These are phyloP conservation scores for Glaucidium brasilianum DNA, from an alignment of 2,113 vertebrate species.

Conservation along the genomic window DNA sequence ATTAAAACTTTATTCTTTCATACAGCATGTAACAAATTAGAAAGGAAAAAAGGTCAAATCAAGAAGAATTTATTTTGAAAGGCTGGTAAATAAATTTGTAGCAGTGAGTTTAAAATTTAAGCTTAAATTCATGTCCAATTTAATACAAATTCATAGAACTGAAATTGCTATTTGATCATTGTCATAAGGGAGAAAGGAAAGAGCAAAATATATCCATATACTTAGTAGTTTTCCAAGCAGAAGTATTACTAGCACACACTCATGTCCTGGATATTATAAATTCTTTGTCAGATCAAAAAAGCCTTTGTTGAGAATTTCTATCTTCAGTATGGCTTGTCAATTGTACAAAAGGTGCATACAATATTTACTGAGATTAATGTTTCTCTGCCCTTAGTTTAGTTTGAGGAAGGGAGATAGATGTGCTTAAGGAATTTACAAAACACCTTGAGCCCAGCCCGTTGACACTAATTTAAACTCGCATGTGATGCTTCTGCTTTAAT, in stretches of 20 bases:
- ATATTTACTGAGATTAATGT: background rate
- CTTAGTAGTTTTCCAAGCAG: background rate
- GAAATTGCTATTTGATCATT: background rate
- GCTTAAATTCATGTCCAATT: background rate
- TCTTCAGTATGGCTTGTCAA: background rate
- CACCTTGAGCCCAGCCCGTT: background rate
- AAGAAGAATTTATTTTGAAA: background rate
- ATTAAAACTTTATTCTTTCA: background rate
- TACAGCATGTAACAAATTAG: background rate
- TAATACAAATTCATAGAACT: background rate
- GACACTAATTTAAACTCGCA: conserved; percentile 43
- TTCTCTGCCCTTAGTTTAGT: background rate
- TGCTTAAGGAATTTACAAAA: background rate
- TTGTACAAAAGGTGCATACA: background rate
- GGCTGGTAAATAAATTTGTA: background rate
- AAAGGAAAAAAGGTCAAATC: conserved; percentile 1
- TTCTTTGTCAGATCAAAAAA: background rate
- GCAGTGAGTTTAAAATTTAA: background rate
- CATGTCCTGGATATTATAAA: background rate
- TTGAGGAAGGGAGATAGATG: background rate
- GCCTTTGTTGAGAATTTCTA: background rate
- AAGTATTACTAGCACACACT: background rate
- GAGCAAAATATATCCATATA: background rate
- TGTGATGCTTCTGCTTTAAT: no score
- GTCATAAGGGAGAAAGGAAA: background rate